A percentile compares a stretch with the other conserved stretches of the same genome.
phyloP scores from a whole-genome alignment of 2,888 invertebrate species.

The Aromia moschata region DNA sequence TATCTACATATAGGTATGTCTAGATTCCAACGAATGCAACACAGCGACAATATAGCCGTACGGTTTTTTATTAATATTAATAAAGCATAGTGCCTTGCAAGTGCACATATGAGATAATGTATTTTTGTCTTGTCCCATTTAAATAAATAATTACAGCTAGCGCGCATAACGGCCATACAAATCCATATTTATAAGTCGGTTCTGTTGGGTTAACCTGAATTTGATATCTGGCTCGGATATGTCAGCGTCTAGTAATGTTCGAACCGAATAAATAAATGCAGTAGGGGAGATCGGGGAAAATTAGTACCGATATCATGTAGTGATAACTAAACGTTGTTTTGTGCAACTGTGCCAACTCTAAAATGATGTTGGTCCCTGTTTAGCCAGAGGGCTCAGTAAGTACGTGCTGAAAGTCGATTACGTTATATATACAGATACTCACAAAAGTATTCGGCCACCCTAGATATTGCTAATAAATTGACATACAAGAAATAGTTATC shows the following conservation, averaged over 20 bases:
- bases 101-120: slow-evolving; percentile 28
- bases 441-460: too few species aligned
- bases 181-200: slow-evolving; percentile 44
- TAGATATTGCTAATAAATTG: too few species aligned
- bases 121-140: slow-evolving; percentile 41
- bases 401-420: too few species aligned
- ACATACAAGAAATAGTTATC: too few species aligned
- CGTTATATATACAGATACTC: too few species aligned
- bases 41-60: background rate
- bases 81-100: slow-evolving; percentile 5
- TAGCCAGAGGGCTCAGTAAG: too few species aligned
- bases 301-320: background rate
- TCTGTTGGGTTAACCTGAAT: slow-evolving; percentile 44
- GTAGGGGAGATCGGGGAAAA: background rate
- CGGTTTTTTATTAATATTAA: slow-evolving; percentile 2
- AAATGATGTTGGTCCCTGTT: too few species aligned
- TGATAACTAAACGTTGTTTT: too few species aligned
- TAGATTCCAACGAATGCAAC: too few species aligned
- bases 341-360: too few species aligned
- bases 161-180: slow-evolving; percentile 25
- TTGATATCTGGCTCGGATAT: slow-evolving; percentile 32
- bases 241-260: slow-evolving; percentile 13
- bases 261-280: slow-evolving; percentile 4
- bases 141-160: slow-evolving; percentile 37
- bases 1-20: too few species aligned